Evolutionary conservation across 2,888 invertebrate genomes (phyloP), one percentile per base, ranked within the genome.

Genomic region (Aspidiotus rigidus): DNA sequence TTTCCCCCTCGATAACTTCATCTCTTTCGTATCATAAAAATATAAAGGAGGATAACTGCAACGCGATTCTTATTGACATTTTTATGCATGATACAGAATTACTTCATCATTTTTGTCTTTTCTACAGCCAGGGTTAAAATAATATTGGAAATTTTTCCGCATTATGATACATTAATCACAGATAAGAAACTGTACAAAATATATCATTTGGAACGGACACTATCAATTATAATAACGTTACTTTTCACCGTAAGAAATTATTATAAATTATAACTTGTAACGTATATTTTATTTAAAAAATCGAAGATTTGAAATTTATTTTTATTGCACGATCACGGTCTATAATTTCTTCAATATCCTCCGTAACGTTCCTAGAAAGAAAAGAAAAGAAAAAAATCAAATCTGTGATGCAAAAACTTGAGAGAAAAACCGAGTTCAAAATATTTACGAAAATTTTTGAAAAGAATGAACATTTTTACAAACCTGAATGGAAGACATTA

Each of bases 401-500:
- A 13, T 49, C 49, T 49, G 49, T 13, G 28, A 28, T 28, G 28
- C 5, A 3, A 28, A 28, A 5, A 28, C 28, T 28, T 5, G 28
- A 5, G 1, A 28, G 28, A 28, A 28, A 28, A 28, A 28, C 28
- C 28, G 5, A 28, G 28, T 28, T 28, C 28, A 28, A 28, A 28
- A 28, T 28, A 28, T 28, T 28, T 28, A 28, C 28, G 28, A 28
- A 28, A 28, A 28, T 28, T 28, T 3, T 49, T 49, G n/a, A 11
- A 6, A 49, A 2, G 49, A 49, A 2, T 3, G 49, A 49, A 13
- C 49, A 49, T n/a, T 49, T 49, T 6, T 3, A 49, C 10, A 49
- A 49, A 85, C 96, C 84, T 96, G 96, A 77, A 97, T 83, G 74
- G 93, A 92, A 72, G 89, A 87, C 83, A 96, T 93, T 17, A 97